Conservation (phyloP, 2,888 invertebrate genomes). For the Catocala fraxini region DNA sequence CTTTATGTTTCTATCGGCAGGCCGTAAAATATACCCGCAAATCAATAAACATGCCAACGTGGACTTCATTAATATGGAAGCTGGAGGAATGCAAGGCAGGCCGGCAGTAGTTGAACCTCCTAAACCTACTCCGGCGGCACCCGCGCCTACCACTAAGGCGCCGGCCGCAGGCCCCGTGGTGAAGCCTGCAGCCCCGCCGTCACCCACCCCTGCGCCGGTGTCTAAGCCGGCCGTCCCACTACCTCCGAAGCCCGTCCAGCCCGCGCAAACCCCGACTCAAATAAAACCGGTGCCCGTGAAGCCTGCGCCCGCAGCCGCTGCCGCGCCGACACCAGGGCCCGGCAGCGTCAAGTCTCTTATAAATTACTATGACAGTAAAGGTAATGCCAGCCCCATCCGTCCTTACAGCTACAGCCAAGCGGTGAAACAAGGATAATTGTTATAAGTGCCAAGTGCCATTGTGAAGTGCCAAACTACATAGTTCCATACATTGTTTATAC, state of each 20-base stretch:
- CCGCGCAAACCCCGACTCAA: slow-evolving; percentile 49
- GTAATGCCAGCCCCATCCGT: slow-evolving; percentile 76
- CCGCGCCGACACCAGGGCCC: slow-evolving; percentile 76
- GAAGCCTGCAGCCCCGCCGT: slow-evolving; percentile 34
- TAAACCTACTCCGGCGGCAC: slow-evolving; percentile 31
- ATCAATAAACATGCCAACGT: slow-evolving; percentile 80
- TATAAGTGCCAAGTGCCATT: too few species aligned
- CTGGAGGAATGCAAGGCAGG: slow-evolving; percentile 60
- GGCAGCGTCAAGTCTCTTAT: slow-evolving; percentile 77
- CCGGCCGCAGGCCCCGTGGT: slow-evolving; percentile 38
- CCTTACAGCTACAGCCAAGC: slow-evolving; percentile 82
- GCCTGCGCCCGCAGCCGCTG: slow-evolving; percentile 61
- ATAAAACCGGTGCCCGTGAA: slow-evolving; percentile 71
- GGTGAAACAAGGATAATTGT: slow-evolving; percentile 76
- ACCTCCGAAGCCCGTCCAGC: slow-evolving; percentile 32
- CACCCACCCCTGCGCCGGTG: slow-evolving; percentile 27
- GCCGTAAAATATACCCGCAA: slow-evolving; percentile 53
- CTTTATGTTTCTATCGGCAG: slow-evolving; percentile 10
- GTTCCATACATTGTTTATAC: too few species aligned
- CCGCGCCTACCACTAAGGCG: slow-evolving; percentile 37
- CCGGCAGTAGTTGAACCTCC: slow-evolving; percentile 25
- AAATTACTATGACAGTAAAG: slow-evolving; percentile 78
- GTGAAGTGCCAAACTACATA: too few species aligned
- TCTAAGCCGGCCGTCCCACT: slow-evolving; percentile 30
- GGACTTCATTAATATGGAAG: slow-evolving; percentile 82